Evolutionary conservation across 2,113 vertebrate species (phyloP).

Genomic region (Nesospiza acunhae): DNA sequence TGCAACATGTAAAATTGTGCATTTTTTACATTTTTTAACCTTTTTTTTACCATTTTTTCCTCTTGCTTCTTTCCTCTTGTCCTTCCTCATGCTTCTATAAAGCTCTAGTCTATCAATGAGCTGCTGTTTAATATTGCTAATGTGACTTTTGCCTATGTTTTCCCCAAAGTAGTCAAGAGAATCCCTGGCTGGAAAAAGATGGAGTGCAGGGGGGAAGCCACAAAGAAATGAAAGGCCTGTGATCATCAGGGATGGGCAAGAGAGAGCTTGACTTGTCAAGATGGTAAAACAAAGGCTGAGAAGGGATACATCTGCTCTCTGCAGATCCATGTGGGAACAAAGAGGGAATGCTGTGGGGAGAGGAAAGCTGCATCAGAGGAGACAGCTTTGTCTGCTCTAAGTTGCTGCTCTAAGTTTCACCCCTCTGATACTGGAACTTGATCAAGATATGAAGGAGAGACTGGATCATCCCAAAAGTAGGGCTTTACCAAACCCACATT

Average conservation of each 20-base stretch:
- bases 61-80: background rate
- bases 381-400: background rate
- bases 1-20: background rate
- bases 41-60: background rate
- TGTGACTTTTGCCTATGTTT: background rate
- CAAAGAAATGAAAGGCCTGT: background rate
- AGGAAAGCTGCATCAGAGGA: background rate
- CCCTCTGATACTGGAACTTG: background rate
- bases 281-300: background rate
- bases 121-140: background rate
- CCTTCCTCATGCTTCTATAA: background rate
- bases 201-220: background rate
- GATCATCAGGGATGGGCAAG: background rate
- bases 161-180: background rate
- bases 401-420: background rate
- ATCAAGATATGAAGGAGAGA: accelerated
- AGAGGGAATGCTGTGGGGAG: background rate
- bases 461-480: background rate
- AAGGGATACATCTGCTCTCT: background rate
- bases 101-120: background rate
- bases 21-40: background rate
- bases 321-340: background rate
- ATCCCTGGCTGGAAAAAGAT: background rate
- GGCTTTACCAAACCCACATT: background rate
- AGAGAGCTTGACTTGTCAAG: background rate